These are phyloP conservation scores for Heteromurus nitidus DNA, from an alignment of 2,888 invertebrate species.

Conservation along the genomic window DNA sequence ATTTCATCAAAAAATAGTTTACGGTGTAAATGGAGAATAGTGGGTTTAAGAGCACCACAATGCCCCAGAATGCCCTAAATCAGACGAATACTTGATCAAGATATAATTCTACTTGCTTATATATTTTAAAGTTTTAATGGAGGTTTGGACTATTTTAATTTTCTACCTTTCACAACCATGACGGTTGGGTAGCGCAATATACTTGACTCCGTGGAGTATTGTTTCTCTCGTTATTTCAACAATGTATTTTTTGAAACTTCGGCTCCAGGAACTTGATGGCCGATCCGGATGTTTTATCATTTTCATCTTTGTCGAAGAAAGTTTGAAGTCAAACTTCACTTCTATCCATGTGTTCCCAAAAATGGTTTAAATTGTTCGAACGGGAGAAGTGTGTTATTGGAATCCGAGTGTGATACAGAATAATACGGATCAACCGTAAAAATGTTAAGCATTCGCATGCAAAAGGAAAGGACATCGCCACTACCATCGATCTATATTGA, in stretches of 20 bases:
- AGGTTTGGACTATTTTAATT: no score
- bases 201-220: background rate
- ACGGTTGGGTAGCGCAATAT: background rate
- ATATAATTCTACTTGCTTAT: background rate
- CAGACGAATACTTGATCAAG: background rate
- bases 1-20: constrained; percentile 77
- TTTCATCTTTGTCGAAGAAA: no score
- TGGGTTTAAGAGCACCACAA: constrained; percentile 52
- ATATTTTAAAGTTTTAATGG: background rate
- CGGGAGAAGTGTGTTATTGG: no score
- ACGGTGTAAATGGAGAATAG: constrained; percentile 61
- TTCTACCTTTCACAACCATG: background rate
- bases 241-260: background rate
- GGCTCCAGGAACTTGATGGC: background rate
- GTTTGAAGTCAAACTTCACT: no score
- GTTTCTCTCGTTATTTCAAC: background rate
- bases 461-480: no score
- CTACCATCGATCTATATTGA: no score
- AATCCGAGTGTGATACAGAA: background rate
- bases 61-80: constrained; percentile 30
- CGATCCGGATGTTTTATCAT: no score
- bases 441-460: no score
- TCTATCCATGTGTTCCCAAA: no score
- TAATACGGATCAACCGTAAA: no score
- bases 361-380: no score